Evolutionary conservation across 2,113 vertebrate species (phyloP), one percentile per base, ranked within the genome.

Genomic region (Cheilinus undulatus): DNA sequence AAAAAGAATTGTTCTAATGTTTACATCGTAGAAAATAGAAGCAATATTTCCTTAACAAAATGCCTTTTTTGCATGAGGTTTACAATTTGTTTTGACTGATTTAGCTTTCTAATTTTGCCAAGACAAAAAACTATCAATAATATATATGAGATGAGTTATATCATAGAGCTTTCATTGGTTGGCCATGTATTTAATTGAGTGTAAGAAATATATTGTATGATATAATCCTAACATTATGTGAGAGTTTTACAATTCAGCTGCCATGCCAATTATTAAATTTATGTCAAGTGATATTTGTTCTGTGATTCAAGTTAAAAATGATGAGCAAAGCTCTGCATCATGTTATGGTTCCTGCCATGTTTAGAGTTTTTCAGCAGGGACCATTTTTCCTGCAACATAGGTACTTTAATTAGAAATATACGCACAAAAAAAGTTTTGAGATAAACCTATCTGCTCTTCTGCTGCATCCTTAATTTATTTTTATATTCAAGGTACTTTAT

Each of bases 21-120:
- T 86, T 87, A 83, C 74, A 72, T 84, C 23, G 43, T 62, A 79
- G 80, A 72, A 68, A 38, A 73, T 42, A 60, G 56, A 83, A 90
- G 83, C 78, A 84, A 84, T 87, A 90, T 68, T 73, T 81, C 64
- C 56, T 54, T 36, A 57, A 67, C 15, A 67, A 43, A 84, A 85
- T 46, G 80, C 79, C 83, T 80, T 83, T n/a, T 73, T 38, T 72
- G 82, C 51, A 74, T 81, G 76, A 53, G 26, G 32, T 56, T 59
- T 59, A 53, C 3, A 50, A 58, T 77, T 62, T 56, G n/a, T 52
- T 43, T 43, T 19, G 9, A 65, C 53, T 60, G n/a, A n/a, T n/a
- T 64, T 5, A 53, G n/a, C 1, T 57, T 72, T 32, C 32, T 10
- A 11, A 34, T 1, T 10, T 34, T 34, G 32, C 32, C 8, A 7